Base-by-base conservation (phyloP, 2,888 invertebrate genomes). In the Noctua pronuba region DNA sequence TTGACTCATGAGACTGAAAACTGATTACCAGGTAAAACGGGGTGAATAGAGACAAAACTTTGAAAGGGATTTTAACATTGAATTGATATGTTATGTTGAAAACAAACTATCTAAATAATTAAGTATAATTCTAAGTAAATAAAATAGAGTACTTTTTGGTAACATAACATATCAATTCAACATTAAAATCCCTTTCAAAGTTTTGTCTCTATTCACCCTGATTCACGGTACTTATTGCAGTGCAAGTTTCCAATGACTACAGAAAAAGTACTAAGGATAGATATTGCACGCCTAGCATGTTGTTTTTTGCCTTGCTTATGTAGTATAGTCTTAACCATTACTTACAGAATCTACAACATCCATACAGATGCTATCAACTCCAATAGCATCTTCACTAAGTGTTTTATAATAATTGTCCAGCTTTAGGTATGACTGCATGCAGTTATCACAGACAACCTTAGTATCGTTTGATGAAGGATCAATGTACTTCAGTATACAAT, bases 341-440 rank as follows among this genome's bases (percentile, higher is more conserved):
- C 96, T 96, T 94, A 98, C 98, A 85, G 97, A 94, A 93, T 98
- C 98, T 2, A 98, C 97, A 86, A 98, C 96, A 91, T 98, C 98
- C 97, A 98, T 97, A 88, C 98, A 98, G 79, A 97, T 95, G 81
- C 96, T 97, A 82, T 97, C 97, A 75, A 97, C 96, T 79, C 97
- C 97, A 90, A 97, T 97, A 75, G 95, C 93, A 90, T 97, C 97
- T 86, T 94, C 87, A 80, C 96, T 97, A 75, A 98, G 93, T 49
- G 96, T 94, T 88, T 96, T 95, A 90, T 97, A 98, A 90, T 95
- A 97, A 67, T 95, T 92, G 90, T 97, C 97, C 82, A 98, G 92
- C 58, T 93, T 89, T 13, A 96, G 67, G 91, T 98, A 98, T 10
- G 91, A 89, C 49, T 95, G 91, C 94, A 97, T 96, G 90, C 98